Evolutionary conservation across 2,113 vertebrate species (phyloP), one percentile per base, ranked within the genome.

Genomic region (Hyaena hyaena): DNA sequence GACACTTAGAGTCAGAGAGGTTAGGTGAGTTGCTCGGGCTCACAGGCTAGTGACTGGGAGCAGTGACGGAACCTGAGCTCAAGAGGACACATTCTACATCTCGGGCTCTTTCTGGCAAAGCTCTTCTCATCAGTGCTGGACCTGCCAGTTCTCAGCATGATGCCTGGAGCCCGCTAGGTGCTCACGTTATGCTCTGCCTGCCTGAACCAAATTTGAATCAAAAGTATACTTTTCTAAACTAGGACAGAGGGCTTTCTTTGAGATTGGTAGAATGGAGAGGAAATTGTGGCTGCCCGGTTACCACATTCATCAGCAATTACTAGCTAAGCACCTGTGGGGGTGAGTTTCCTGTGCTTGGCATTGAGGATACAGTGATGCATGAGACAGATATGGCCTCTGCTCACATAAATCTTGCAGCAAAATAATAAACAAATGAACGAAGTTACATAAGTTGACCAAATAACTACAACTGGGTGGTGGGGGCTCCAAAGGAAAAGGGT

Each of bases 81-180:
- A 39, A 6, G 0, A 7, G 0, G 53, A 33, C 6, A 6, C 15
- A 5, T n/a, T 3, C 4, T 0, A 24, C 43, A 55, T 28, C 50
- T 28, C 11, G 24, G 88, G 58, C 65, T 68, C 35, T 35, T 71
- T 50, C 43, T 66, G 45, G 1, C 39, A 61, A 26, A 19, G 4
- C 33, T 19, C 9, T 73, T 43, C 76, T 58, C 33, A 66, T 45
- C 9, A 53, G 11, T 1, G 1, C 50, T 11, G 3, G 10, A 26
- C 10, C 50, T 16, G 26, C 63, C 10, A 0, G 28, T 15, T 43
- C 17, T 23, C 53, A 15, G 63, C 63, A 7, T 11, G n/a, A 73
- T 66, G 53, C 61, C 28, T 6, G 0, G 23, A 16, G 0, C 33
- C 1, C 10, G 2, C 10, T 0, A 58, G 24, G 3, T 2, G 10